Base-by-base conservation (phyloP, 2,797 vertebrate genomes). In the Sparus aurata region DNA sequence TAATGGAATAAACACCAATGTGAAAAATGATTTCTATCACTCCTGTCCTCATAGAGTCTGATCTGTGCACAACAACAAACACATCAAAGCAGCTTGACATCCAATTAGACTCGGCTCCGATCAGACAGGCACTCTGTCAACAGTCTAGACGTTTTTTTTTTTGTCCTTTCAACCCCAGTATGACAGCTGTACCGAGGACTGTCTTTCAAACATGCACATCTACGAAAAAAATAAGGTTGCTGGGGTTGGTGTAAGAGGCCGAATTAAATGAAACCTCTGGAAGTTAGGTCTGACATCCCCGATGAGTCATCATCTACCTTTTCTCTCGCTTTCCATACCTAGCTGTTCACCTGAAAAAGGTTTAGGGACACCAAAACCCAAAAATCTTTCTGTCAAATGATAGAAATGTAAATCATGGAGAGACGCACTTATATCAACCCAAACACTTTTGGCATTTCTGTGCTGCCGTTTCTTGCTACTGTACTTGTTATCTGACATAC, bases 1-100 rank as follows among this genome's bases (percentile, higher is more conserved):
- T 95, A 95, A 95, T 94, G 90, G 91, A 94, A 95, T 95, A 92
- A 94, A 85, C 76, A 87, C 84, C 58, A 50, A 75, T 66, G 83
- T 94, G 92, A 95, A 82, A 87, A 91, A 96, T 94, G 84, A 89
- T 89, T 90, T 93, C 88, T 82, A 92, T 94, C 90, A 87, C 75
- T 89, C 80, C 71, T 79, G 92, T 91, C 93, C 89, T 89, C 92
- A 69, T 69, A 82, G 69, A 88, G 93, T 93, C 92, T 93, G 93
- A 89, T 87, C 77, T 75, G 73, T 82, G 80, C 64, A 91, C 89
- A 88, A 91, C 89, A 93, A 92, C 90, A 95, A 82, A 87, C 83
- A 86, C 88, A 85, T 90, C 87, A 72, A 73, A 69, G 77, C 69
- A 81, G 57, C 72, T 84, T 53, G 62, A 77, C 74, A 66, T 88